These are phyloP conservation scores for Chiloscyllium punctatum DNA, from an alignment of 2,797 vertebrate species.

Conservation along the genomic window DNA sequence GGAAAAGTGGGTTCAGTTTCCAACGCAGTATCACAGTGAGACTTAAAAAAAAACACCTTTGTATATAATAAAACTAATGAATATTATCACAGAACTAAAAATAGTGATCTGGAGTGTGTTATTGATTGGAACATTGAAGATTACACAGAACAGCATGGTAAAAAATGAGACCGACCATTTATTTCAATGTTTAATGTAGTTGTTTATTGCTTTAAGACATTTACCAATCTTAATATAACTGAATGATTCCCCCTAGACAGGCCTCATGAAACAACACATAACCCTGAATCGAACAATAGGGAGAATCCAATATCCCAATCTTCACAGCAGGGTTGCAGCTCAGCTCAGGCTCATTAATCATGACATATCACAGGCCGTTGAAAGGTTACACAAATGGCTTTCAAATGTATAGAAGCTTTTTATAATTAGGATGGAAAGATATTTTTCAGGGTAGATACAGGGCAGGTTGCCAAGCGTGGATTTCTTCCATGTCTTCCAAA, in stretches of 20 bases:
- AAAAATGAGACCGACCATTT: not conserved
- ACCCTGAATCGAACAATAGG: not conserved
- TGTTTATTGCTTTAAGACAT: not conserved
- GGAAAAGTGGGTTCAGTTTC: no score
- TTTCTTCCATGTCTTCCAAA: conserved; percentile 15
- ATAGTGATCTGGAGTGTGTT: not conserved
- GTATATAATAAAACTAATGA: not conserved
- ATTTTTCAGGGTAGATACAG: not conserved
- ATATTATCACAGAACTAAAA: not conserved
- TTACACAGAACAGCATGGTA: no score
- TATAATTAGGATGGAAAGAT: conserved; percentile 12
- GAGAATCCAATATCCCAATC: not conserved
- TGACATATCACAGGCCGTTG: not conserved
- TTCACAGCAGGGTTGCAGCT: not conserved
- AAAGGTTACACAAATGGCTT: conserved; percentile 8
- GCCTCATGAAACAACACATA: not conserved
- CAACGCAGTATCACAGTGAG: no score
- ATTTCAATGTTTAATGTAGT: not conserved
- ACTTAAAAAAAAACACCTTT: not conserved
- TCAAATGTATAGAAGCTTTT: conserved; percentile 12
- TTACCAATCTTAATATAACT: not conserved
- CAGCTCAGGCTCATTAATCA: not conserved
- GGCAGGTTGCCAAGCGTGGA: not conserved
- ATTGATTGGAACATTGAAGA: not conserved
- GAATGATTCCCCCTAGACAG: not conserved